Evolutionary conservation across 2,113 vertebrate species (phyloP).

Genomic region (Glaucomys volans): DNA sequence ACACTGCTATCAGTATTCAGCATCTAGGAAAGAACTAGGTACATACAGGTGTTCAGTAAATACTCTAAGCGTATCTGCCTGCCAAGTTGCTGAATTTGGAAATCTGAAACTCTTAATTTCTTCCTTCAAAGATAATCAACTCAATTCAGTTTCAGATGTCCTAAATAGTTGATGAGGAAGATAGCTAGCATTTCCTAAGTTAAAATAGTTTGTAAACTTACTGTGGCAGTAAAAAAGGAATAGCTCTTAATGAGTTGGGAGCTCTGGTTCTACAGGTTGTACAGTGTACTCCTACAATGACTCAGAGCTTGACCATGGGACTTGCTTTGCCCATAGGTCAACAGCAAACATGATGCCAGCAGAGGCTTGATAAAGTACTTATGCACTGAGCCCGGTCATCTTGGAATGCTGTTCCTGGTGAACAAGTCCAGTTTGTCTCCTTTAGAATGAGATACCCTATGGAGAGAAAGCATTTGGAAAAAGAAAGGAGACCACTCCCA

Average conservation of each 20-base stretch:
- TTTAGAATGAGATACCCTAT: not conserved
- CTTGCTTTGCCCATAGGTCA: not conserved
- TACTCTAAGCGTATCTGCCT: not conserved
- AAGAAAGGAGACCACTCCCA: not conserved
- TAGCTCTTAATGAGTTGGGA: not conserved
- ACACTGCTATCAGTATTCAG: not conserved
- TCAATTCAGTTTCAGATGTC: not conserved
- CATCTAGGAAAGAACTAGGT: not conserved
- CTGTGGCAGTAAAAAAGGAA: not conserved
- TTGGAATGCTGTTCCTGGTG: not conserved
- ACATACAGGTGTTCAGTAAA: not conserved
- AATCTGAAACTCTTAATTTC: constrained; percentile 36
- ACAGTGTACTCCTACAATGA: not conserved
- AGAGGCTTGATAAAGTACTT: not conserved
- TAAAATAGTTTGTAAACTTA: not conserved
- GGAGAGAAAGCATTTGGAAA: not conserved
- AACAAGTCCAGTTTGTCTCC: not conserved
- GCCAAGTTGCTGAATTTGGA: not conserved
- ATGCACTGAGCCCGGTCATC: not conserved
- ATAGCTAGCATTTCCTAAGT: not conserved
- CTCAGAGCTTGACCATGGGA: not conserved
- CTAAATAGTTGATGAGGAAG: not conserved
- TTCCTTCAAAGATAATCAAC: constrained; percentile 9
- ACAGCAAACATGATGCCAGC: not conserved
- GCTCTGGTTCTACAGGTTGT: not conserved